Evolutionary conservation across 2,113 vertebrate genomes (phyloP).

Genomic region (Hemicordylus capensis): DNA sequence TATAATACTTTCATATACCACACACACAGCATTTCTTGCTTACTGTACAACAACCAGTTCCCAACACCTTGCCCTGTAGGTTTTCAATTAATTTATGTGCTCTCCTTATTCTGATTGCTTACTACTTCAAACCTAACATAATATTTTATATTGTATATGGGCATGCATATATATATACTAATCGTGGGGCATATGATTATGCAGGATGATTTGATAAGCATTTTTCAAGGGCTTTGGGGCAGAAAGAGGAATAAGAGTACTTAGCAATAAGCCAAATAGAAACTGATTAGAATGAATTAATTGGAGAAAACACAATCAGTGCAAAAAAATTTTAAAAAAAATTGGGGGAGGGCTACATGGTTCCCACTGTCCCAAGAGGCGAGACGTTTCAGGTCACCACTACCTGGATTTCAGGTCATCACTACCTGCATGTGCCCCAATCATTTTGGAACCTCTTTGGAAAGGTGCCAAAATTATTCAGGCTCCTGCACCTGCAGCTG

Average conservation of each 20-base stretch:
- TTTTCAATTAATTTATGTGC: neutral
- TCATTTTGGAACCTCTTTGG: too few species aligned
- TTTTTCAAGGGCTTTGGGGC: constrained; percentile 6
- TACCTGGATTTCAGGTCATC: too few species aligned
- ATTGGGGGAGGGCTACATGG: too few species aligned
- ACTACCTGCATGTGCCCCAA: too few species aligned
- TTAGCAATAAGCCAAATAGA: constrained; percentile 2
- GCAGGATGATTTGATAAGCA: constrained; percentile 8
- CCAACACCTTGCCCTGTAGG: neutral
- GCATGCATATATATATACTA: neutral
- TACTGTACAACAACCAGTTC: constrained; percentile 8
- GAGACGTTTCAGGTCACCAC: too few species aligned
- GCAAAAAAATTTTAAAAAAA: neutral
- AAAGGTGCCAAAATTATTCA: too few species aligned
- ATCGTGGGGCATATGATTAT: neutral
- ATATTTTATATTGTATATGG: neutral
- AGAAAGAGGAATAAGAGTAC: constrained; percentile 13
- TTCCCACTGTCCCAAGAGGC: too few species aligned
- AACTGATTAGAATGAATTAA: constrained; percentile 6
- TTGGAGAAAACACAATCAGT: constrained; percentile 3
- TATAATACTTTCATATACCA: neutral
- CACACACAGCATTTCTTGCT: neutral
- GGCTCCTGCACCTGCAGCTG: too few species aligned
- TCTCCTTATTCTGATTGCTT: neutral
- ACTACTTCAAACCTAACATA: neutral